These are phyloP conservation scores for Dysdera silvatica DNA, from an alignment of 1,140 invertebrate species.

Conservation along the genomic window DNA sequence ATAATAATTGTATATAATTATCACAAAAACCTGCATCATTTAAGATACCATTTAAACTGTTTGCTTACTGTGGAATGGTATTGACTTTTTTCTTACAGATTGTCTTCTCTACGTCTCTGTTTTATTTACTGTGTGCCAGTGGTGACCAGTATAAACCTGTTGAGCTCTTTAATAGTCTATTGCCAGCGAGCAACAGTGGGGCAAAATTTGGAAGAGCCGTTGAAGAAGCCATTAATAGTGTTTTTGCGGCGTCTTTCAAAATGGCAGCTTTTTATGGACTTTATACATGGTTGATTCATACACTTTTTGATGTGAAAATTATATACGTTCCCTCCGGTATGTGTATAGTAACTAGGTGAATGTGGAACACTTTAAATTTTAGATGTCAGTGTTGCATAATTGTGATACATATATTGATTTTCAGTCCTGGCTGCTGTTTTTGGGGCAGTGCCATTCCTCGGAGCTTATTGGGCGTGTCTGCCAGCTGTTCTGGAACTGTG, in stretches of 20 bases:
- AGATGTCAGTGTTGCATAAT: slow-evolving; percentile 28
- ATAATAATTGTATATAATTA: not conserved
- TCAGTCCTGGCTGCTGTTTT: slow-evolving; percentile 77
- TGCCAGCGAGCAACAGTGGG: slow-evolving; percentile 54
- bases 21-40: too few relatives aligned
- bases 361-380: slow-evolving; percentile 19
- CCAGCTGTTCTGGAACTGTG: slow-evolving; percentile 90
- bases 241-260: slow-evolving; percentile 92
- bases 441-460: slow-evolving; percentile 87
- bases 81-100: slow-evolving; percentile 54
- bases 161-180: slow-evolving; percentile 66
- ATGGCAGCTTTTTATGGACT: slow-evolving; percentile 94
- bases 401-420: slow-evolving; percentile 32
- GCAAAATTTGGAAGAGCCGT: slow-evolving; percentile 63
- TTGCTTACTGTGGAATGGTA: not conserved
- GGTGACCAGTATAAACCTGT: slow-evolving; percentile 83
- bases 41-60: too few relatives aligned
- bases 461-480: slow-evolving; percentile 85
- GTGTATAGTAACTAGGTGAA: slow-evolving; percentile 20
- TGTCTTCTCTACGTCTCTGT: slow-evolving; percentile 91
- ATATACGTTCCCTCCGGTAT: slow-evolving; percentile 86
- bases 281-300: slow-evolving; percentile 96
- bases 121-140: slow-evolving; percentile 86
- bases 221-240: slow-evolving; percentile 60
- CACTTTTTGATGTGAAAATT: slow-evolving; percentile 86